Evolutionary conservation across 2,888 invertebrate species (phyloP).

Genomic region (Embidobia sp.): DNA sequence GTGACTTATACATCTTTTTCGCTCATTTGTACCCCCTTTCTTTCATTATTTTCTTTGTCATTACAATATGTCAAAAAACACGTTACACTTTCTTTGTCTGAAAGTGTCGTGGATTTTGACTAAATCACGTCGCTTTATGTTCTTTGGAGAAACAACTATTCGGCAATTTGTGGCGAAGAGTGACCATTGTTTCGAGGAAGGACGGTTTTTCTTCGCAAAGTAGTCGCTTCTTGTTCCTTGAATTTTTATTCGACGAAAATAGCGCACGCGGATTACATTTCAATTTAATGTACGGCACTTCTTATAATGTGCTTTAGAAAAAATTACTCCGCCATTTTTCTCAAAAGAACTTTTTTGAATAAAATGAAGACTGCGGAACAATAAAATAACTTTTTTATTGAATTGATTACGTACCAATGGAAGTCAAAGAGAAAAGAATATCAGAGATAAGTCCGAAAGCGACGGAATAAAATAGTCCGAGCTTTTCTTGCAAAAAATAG

Average conservation of each 20-base stretch:
- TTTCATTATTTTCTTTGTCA: constrained; percentile 48
- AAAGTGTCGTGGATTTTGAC: constrained; percentile 18
- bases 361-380: neutral
- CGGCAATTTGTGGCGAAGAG: no score
- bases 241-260: no score
- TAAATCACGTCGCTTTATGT: constrained; percentile 8
- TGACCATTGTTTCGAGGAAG: no score
- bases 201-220: no score
- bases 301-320: no score
- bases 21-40: constrained; percentile 39
- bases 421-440: constrained; percentile 14
- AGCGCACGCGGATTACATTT: no score
- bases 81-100: constrained; percentile 27
- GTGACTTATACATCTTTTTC: constrained; percentile 35
- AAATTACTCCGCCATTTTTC: no score
- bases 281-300: no score
- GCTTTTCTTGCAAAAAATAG: no score
- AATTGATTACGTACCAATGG: constrained; percentile 11
- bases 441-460: constrained; percentile 1
- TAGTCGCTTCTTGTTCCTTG: no score
- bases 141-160: no score
- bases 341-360: neutral
- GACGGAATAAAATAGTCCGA: neutral
- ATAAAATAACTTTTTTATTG: constrained; percentile 10
- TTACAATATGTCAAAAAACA: constrained; percentile 44